Evolutionary conservation across 1,140 invertebrate species (phyloP).

Genomic region (Sycophaga agraensis): DNA sequence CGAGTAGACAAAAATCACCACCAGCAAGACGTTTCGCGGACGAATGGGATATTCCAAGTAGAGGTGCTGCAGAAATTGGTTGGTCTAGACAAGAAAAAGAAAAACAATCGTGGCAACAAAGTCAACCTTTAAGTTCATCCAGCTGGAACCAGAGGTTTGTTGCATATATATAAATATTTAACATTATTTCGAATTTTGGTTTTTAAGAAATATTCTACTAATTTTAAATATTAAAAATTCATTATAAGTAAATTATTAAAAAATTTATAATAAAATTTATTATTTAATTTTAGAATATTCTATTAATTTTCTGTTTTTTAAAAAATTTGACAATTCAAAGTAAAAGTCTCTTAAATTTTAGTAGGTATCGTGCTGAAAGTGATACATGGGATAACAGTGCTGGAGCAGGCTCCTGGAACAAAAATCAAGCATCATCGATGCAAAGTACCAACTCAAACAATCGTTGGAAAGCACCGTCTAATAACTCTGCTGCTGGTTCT

Average conservation of each 20-base stretch:
- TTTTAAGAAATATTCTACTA: no score
- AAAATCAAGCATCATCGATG: background rate
- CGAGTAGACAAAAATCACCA: constrained; percentile 33
- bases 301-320: no score
- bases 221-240: no score
- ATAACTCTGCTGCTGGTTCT: background rate
- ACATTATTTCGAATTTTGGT: no score
- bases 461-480: constrained; percentile 8
- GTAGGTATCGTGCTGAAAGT: constrained; percentile 20
- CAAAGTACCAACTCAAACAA: background rate
- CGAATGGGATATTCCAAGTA: constrained; percentile 53
- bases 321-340: no score
- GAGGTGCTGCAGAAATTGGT: constrained; percentile 43
- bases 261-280: no score
- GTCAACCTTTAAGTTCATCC: background rate
- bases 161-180: no score
- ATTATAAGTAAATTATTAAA: no score
- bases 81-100: constrained; percentile 36
- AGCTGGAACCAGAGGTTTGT: constrained; percentile 21
- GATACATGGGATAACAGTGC: constrained; percentile 18
- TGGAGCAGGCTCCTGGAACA: constrained; percentile 10
- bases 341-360: no score
- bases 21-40: constrained; percentile 40
- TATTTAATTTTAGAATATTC: no score
- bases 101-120: constrained; percentile 28